phyloP scores from a whole-genome alignment of 2,113 vertebrate species.

The Epinephelus moara region DNA sequence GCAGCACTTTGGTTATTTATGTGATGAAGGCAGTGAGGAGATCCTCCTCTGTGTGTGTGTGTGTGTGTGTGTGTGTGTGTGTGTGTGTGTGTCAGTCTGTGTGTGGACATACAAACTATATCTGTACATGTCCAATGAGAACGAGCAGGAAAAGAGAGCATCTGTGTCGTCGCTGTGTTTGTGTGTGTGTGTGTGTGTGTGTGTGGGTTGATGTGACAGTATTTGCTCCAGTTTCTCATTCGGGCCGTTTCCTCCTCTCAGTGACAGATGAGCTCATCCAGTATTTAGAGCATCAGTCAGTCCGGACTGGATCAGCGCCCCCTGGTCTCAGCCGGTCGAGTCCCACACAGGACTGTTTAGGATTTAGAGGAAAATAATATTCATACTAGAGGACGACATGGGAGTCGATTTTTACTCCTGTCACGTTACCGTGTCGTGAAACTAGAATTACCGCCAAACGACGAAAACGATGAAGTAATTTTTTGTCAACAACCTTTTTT shows the following conservation, averaged over 20 bases:
- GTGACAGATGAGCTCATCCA: conserved; percentile 65
- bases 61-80: background rate
- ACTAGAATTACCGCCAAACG: too few relatives aligned
- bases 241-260: background rate
- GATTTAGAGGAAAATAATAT: too few relatives aligned
- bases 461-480: too few relatives aligned
- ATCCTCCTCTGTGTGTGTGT: background rate
- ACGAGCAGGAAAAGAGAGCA: conserved; percentile 1
- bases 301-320: conserved; percentile 24
- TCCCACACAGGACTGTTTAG: background rate
- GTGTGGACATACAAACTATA: too few relatives aligned
- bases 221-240: conserved; percentile 58
- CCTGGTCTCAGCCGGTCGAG: background rate
- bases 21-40: conserved; percentile 20
- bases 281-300: conserved; percentile 44
- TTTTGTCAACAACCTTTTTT: too few relatives aligned
- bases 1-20: conserved; percentile 3
- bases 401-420: too few relatives aligned
- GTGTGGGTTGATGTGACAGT: conserved; percentile 31
- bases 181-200: background rate
- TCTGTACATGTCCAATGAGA: background rate
- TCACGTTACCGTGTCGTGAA: too few relatives aligned
- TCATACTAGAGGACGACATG: too few relatives aligned
- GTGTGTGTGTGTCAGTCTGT: background rate
- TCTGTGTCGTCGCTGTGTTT: conserved; percentile 1